phyloP scores from a whole-genome alignment of 23 tunicate species.

The Oikopleura albicans region DNA sequence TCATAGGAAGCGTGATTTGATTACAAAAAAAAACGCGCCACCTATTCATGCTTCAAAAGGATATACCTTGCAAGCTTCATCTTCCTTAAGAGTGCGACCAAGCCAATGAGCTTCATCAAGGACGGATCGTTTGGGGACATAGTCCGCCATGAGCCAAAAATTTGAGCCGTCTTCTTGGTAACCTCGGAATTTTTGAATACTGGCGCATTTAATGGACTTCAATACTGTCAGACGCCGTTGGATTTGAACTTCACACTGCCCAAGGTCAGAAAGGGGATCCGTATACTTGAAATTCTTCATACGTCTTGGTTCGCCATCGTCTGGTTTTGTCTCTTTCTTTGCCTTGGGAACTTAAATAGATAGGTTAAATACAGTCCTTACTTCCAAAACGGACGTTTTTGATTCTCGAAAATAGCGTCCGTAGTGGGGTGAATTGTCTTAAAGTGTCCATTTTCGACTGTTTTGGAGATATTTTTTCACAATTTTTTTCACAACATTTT shows the following conservation, averaged over 20 bases:
- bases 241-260: not conserved
- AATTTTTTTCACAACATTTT: too few species aligned
- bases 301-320: not conserved
- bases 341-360: not conserved
- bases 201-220: not conserved
- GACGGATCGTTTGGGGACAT: not conserved
- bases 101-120: not conserved
- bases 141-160: not conserved
- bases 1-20: too few species aligned
- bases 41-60: too few species aligned
- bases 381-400: too few species aligned
- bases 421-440: too few species aligned
- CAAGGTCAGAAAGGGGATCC: not conserved
- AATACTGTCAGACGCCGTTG: not conserved
- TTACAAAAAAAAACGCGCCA: too few species aligned
- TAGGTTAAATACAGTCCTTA: too few species aligned
- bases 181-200: not conserved
- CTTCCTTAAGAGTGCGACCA: not conserved
- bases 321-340: not conserved
- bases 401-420: too few species aligned
- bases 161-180: not conserved
- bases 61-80: not conserved
- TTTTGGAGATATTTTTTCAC: too few species aligned
- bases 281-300: not conserved
- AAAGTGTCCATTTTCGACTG: too few species aligned